These are phyloP conservation scores for Elephas maximus DNA, from an alignment of 2,113 vertebrate genomes.

Conservation along the genomic window DNA sequence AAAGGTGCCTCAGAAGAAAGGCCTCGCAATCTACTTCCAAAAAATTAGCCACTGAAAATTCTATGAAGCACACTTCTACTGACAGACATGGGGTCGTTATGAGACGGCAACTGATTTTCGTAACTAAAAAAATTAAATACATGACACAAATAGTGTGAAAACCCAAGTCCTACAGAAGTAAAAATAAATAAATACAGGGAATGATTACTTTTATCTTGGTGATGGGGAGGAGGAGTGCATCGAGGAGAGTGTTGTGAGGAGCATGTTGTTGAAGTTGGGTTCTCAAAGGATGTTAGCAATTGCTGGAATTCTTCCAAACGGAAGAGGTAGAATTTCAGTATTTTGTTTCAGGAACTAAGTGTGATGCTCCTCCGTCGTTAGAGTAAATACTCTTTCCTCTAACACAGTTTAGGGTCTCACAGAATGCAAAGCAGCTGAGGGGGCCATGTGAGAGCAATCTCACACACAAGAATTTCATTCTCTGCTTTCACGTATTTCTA, in stretches of 20 bases:
- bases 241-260: not conserved
- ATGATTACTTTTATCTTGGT: slow-evolving; percentile 3
- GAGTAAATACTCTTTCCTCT: not conserved
- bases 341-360: slow-evolving; percentile 60
- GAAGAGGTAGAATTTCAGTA: slow-evolving; percentile 39
- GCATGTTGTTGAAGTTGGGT: not conserved
- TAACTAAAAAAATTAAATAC: not conserved
- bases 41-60: not conserved
- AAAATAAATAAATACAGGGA: not conserved
- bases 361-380: not conserved
- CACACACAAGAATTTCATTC: not conserved
- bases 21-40: not conserved
- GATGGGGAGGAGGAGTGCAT: not conserved
- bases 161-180: not conserved
- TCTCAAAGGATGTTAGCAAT: not conserved
- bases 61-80: not conserved
- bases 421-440: slow-evolving; percentile 40
- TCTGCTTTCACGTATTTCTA: slow-evolving; percentile 10
- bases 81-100: not conserved
- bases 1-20: not conserved
- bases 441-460: slow-evolving; percentile 61
- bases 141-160: not conserved
- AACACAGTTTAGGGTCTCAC: not conserved
- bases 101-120: not conserved
- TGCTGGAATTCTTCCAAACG: slow-evolving; percentile 58